Base-by-base conservation (phyloP, 2,113 vertebrate genomes). In the Notechis scutatus region DNA sequence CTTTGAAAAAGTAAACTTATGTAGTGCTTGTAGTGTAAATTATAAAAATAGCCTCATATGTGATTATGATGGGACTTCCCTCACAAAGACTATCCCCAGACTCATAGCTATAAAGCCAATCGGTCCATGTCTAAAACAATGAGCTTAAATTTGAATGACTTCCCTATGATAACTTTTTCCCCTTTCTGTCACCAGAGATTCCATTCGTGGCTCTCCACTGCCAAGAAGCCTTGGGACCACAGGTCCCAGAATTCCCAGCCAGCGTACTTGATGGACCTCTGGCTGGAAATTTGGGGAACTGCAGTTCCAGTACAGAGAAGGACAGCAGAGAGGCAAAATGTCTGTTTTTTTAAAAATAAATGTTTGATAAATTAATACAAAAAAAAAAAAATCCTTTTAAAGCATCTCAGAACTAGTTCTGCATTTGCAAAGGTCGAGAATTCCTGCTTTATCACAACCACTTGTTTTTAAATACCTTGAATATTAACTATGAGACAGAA, bases 171-270 rank as follows among this genome's bases (percentile, higher is more conserved):
- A 93, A 89, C 95, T 61, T 14, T 61, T 47, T 88, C 61, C 94
- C 87, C 94, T 95, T 95, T 94, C 93, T 57, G 55, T 94, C 95
- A 95, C 26, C 39, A 92, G 94, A 94, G 92, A 87, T 89, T 93
- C 94, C 54, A 94, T 96, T 95, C 94, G 91, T 89, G 94, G 95
- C 90, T 96, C 88, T 94, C 54, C 64, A 74, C 15, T 39, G 15
- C 69, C 74, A 81, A 81, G 34, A 39, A 39, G 18, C 18, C 34
- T 21, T 94, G 89, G 90, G 91, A 94, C 20, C 54, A 20, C 14
- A 81, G 2, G 10, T 10, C 59, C 94, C 85, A 8, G 64, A 94
- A 95, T 91, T 92, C 6, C 0, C 0, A 86, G 85, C 85, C 23
- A 23, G 42, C 3, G 3, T 87, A 24, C 5, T 87, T 87, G 9